Evolutionary conservation across 2,797 vertebrate species (phyloP).

Genomic region (Okamejei kenojei): DNA sequence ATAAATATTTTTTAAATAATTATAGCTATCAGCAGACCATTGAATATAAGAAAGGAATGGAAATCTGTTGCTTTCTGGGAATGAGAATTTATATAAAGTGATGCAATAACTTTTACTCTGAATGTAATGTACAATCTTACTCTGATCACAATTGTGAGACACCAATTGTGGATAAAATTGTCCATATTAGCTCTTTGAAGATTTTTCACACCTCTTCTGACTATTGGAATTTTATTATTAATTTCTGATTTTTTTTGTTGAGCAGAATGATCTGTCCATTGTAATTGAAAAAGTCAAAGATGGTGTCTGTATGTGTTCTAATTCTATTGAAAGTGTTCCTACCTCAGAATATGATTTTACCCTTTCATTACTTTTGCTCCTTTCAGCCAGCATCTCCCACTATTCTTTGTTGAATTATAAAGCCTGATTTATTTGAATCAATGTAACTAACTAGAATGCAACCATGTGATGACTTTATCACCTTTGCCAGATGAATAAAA

Average conservation of each 20-base stretch:
- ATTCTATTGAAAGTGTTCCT: not conserved
- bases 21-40: not conserved
- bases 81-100: not conserved
- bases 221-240: not conserved
- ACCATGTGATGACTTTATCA: not conserved
- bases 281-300: not conserved
- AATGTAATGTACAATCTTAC: not conserved
- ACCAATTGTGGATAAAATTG: not conserved
- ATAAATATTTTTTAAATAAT: not conserved
- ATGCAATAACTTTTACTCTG: not conserved
- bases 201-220: not conserved
- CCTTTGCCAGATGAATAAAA: not conserved
- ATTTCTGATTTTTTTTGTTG: not conserved
- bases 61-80: not conserved
- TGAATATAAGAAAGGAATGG: not conserved
- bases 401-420: not conserved
- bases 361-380: too few relatives aligned
- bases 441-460: not conserved
- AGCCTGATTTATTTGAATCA: not conserved
- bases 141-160: not conserved
- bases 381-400: not conserved
- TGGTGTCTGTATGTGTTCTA: not conserved
- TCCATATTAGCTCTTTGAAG: not conserved
- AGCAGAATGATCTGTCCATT: not conserved
- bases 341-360: not conserved